These are phyloP conservation scores for Vanessa tameamea DNA, from an alignment of 1,140 invertebrate species.

Conservation along the genomic window DNA sequence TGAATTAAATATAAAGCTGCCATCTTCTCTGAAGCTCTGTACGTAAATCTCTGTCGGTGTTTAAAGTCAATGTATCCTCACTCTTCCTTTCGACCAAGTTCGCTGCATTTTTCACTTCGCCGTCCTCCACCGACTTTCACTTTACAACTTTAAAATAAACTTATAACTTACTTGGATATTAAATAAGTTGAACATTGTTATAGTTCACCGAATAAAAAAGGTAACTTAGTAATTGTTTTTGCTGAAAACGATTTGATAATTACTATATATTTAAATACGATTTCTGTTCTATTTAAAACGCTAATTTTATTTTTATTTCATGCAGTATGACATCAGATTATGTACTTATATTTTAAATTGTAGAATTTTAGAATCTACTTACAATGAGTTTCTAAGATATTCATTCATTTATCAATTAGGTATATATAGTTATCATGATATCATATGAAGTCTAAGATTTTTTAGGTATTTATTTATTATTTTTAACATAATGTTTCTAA, in stretches of 20 bases:
- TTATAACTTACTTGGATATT: slow-evolving; percentile 29
- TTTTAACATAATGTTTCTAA: too few species aligned
- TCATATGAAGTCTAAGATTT: too few species aligned
- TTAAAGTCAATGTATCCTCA: slow-evolving; percentile 51
- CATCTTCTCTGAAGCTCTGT: slow-evolving; percentile 18
- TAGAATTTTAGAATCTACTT: too few species aligned
- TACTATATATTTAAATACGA: not conserved
- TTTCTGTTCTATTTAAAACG: too few species aligned
- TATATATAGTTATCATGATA: too few species aligned
- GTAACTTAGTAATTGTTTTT: not conserved
- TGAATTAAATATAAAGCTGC: not conserved
- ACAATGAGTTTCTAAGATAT: too few species aligned
- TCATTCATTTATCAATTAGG: too few species aligned
- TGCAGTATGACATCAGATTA: too few species aligned
- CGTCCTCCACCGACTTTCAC: slow-evolving; percentile 57
- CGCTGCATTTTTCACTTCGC: slow-evolving; percentile 73
- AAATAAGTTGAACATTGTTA: slow-evolving; percentile 1
- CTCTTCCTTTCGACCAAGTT: slow-evolving; percentile 65
- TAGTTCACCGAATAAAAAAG: not conserved
- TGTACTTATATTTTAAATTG: too few species aligned
- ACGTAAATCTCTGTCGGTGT: slow-evolving; percentile 42
- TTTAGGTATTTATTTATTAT: too few species aligned
- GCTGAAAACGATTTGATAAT: not conserved
- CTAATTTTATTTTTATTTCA: too few species aligned
- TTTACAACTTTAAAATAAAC: slow-evolving; percentile 61